Base-by-base conservation (phyloP, 1,140 invertebrate genomes). In the Neotoxoptera formosana region DNA sequence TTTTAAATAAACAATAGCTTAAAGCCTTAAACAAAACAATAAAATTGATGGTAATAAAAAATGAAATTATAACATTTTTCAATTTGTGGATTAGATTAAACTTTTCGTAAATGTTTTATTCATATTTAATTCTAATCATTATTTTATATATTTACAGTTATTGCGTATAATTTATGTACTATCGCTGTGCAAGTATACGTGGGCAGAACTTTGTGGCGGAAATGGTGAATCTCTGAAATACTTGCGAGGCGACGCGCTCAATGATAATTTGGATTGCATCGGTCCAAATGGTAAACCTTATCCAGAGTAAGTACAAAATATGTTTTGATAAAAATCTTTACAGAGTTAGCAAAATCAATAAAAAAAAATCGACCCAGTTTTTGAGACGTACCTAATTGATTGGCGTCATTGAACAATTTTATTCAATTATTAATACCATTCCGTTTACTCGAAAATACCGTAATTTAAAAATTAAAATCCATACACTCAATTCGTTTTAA, bases 171-270 rank as follows among this genome's bases (percentile, higher is more conserved):
- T 93, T 93, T 93, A 86, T 45, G n/a, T 86, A 41, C 23, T 93
- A 30, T 48, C 51, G 36, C 9, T 93, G 21, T 93, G 76, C 45
- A 87, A 93, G 14, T 60, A n/a, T 53, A 91, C 60, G 56, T n/a
- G 67, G 93, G 36, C 51, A 2, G 60, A 93, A 93, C 94, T 94
- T 93, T 94, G 94, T 47, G 94, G 94, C 11, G 89, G 90, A 23
- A 84, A 93, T 41, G 94, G 94, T 41, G 93, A 94, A 91, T 93
- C 94, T 25, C 95, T 98, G 87, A 98, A 98, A 95, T 98, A 98
- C 95, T 95, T 98, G 17, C 98, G 97, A 96, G 98, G 98, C 17
- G 97, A 98, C 95, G 98, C 98, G 3, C 95, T 98, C 36, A 96
- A 96, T 92, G 97, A 98, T 95, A 96, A 96, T 23, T 95, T 95